Base-by-base conservation (phyloP, 2,113 vertebrate genomes). In the Chaetura pelagica region DNA sequence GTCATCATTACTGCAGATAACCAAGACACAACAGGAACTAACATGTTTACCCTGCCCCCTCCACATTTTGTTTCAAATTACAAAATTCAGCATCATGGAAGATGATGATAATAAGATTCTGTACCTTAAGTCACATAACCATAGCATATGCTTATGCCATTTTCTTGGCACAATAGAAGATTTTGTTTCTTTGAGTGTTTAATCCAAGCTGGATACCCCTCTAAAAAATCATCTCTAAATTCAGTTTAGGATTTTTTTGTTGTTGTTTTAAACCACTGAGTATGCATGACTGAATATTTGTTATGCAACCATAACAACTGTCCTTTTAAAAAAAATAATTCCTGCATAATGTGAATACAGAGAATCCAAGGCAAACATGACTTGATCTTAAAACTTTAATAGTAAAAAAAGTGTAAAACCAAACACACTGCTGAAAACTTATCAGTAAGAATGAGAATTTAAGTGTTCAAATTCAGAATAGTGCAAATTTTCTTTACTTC, bases 371-470 rank as follows among this genome's bases (percentile, higher is more conserved):
- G 40, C 72, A 90, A 90, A 94, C 48, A n/a, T 1, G 44, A 72
- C 49, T 75, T 95, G 95, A 95, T 96, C 97, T 97, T 97, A 94
- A 98, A 98, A 96, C 97, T 98, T 98, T 98, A 98, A 98, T 98
- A 97, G 97, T 97, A 98, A 96, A 97, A 97, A 98, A 98, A 97
- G 97, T 97, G 97, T 97, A 94, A 98, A 97, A 95, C 95, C 82
- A 96, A 97, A 98, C 96, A 98, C 95, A 97, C 94, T 0, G 75
- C 89, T 94, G 97, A 96, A 97, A 97, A 97, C 92, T 93, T 84
- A 96, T 57, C 71, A 83, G 93, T 91, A 78, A 91, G 92, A 96
- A 93, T 84, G 95, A 96, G 94, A 97, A 94, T 94, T 95, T 93
- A 94, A 93, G 59, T 88, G 94, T 94, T 97, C 93, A 91, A 95